phyloP scores from a whole-genome alignment of 2,888 invertebrate species.

The Dolomedes plantarius region DNA sequence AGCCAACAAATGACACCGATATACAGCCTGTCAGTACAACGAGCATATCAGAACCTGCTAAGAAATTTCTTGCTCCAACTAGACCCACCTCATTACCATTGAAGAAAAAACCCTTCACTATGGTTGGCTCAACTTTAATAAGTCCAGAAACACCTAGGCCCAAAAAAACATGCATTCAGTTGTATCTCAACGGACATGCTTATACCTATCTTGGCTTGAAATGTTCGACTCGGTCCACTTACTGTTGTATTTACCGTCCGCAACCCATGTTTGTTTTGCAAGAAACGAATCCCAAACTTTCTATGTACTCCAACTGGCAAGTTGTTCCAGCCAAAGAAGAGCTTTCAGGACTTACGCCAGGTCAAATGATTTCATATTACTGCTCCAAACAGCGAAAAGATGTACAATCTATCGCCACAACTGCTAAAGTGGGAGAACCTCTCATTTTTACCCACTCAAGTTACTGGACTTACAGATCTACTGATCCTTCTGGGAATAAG shows the following conservation, averaged over 20 bases:
- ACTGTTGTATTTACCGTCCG: constrained; percentile 93
- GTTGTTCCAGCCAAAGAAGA: constrained; percentile 74
- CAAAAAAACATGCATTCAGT: constrained; percentile 90
- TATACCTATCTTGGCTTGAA: constrained; percentile 94
- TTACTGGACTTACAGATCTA: constrained; percentile 76
- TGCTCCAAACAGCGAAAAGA: constrained; percentile 86
- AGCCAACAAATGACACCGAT: constrained; percentile 31
- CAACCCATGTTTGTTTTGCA: constrained; percentile 92
- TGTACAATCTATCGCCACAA: constrained; percentile 79
- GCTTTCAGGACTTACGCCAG: constrained; percentile 82
- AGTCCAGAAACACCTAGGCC: constrained; percentile 94
- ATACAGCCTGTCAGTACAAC: background rate
- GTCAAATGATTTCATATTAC: constrained; percentile 83
- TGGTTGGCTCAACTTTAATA: constrained; percentile 80
- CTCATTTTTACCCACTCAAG: constrained; percentile 77
- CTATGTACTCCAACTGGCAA: constrained; percentile 96
- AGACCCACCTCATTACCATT: constrained; percentile 89
- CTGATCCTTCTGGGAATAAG: constrained; percentile 41
- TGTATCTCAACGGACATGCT: constrained; percentile 90
- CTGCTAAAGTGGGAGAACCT: constrained; percentile 49
- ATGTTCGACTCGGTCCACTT: constrained; percentile 92
- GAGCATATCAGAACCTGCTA: constrained; percentile 56
- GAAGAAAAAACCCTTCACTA: constrained; percentile 85
- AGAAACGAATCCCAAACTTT: constrained; percentile 87
- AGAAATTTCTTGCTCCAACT: constrained; percentile 63